These are phyloP conservation scores for Hypsopygia costalis DNA, from an alignment of 2,888 invertebrate genomes.

Conservation along the genomic window DNA sequence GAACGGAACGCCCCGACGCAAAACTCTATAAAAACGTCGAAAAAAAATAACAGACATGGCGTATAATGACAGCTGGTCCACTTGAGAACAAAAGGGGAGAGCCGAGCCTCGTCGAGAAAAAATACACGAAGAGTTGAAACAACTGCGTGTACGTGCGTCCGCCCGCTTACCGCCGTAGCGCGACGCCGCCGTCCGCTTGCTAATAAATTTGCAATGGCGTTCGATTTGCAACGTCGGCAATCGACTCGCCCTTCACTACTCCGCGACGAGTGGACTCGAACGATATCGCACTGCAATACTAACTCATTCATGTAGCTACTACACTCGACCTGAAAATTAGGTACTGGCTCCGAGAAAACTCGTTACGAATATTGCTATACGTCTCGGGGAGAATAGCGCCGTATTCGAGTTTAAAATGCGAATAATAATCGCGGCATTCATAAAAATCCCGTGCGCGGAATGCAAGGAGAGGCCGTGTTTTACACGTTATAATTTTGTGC, in stretches of 20 bases:
- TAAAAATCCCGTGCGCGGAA: constrained; percentile 76
- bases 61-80: constrained; percentile 82
- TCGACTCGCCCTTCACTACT: constrained; percentile 41
- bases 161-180: constrained; percentile 19
- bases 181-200: constrained; percentile 51
- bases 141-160: constrained; percentile 62
- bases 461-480: constrained; percentile 75
- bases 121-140: constrained; percentile 76
- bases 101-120: constrained; percentile 76
- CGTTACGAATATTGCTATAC: constrained; percentile 78
- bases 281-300: constrained; percentile 20
- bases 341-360: constrained; percentile 73
- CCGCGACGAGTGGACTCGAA: constrained; percentile 46
- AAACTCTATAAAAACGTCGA: constrained; percentile 79
- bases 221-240: constrained; percentile 55
- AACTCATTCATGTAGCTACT: constrained; percentile 33
- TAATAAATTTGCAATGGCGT: constrained; percentile 78
- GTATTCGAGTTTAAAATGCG: constrained; percentile 79
- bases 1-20: constrained; percentile 75
- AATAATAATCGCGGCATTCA: constrained; percentile 78
- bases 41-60: constrained; percentile 80
- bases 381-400: constrained; percentile 73
- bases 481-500: constrained; percentile 79
- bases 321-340: constrained; percentile 72
- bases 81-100: constrained; percentile 81